A percentile compares a stretch with the other conserved stretches of the same genome.
phyloP scores from a whole-genome alignment of 53 echinoderm and acorn worm genomes.

The Mesocentrotus franciscanus region DNA sequence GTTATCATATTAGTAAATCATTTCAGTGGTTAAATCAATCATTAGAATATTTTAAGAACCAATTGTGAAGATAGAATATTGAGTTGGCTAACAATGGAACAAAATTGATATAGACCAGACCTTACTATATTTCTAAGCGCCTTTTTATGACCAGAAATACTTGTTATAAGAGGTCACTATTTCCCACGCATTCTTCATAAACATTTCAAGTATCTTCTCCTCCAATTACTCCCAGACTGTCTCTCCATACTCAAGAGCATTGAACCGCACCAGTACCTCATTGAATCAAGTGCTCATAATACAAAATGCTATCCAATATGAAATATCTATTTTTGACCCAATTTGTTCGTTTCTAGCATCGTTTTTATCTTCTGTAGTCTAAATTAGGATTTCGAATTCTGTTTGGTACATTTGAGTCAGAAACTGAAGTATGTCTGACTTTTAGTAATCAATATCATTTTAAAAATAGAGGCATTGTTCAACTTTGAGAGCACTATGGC shows the following conservation, averaged over 20 bases:
- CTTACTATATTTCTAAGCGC: background rate
- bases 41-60: too few relatives aligned
- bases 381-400: background rate
- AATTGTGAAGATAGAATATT: too few relatives aligned
- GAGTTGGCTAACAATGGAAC: too few relatives aligned
- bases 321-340: constrained; percentile 23
- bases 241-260: background rate
- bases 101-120: too few relatives aligned
- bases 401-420: background rate
- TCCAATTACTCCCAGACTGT: background rate
- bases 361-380: background rate
- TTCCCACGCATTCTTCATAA: background rate
- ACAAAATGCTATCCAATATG: background rate
- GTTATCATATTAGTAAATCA: too few relatives aligned
- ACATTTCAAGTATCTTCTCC: background rate
- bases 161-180: background rate
- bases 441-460: background rate
- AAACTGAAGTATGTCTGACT: background rate
- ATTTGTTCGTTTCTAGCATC: background rate
- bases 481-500: background rate
- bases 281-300: background rate
- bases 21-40: too few relatives aligned
- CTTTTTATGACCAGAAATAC: background rate
- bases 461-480: background rate
- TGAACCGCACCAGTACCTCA: background rate